Evolutionary conservation across 2,888 invertebrate species (phyloP).

Genomic region (Drosophila paranaensis): DNA sequence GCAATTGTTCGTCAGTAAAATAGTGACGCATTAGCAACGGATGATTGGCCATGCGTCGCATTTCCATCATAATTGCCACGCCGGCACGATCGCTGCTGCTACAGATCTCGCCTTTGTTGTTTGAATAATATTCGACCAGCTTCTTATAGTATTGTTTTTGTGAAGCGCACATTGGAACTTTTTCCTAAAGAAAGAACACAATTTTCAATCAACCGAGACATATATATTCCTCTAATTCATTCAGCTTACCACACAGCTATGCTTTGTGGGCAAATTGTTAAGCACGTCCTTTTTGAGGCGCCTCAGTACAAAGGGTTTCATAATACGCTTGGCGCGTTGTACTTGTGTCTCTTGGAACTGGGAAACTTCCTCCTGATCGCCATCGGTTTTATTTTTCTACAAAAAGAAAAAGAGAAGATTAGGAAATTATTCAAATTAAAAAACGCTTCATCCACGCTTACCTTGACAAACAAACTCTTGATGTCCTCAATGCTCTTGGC

Average conservation of each 20-base stretch:
- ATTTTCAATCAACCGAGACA: not conserved
- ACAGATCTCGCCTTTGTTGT: constrained; percentile 87
- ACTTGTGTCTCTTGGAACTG: constrained; percentile 96
- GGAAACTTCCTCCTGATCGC: constrained; percentile 87
- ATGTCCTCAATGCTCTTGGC: constrained; percentile 94
- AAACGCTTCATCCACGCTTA: constrained; percentile 56
- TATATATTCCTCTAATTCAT: not conserved
- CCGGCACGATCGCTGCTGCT: constrained; percentile 88
- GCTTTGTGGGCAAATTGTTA: constrained; percentile 93
- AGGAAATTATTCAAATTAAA: not conserved
- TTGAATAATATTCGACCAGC: constrained; percentile 89
- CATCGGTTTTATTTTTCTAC: constrained; percentile 86
- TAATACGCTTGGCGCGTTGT: constrained; percentile 96
- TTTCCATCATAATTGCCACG: constrained; percentile 95
- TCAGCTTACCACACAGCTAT: constrained; percentile 87
- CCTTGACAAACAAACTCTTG: constrained; percentile 94
- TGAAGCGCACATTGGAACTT: constrained; percentile 88
- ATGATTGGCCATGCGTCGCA: constrained; percentile 97
- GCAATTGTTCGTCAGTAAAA: constrained; percentile 88
- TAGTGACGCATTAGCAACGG: constrained; percentile 92
- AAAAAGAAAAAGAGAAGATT: not conserved
- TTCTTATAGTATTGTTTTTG: constrained; percentile 92
- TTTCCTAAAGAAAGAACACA: constrained; percentile 66
- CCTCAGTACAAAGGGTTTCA: constrained; percentile 97
- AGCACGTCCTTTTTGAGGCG: constrained; percentile 95